phyloP scores from a whole-genome alignment of 2,888 invertebrate genomes.

The Aporophyla nigra region DNA sequence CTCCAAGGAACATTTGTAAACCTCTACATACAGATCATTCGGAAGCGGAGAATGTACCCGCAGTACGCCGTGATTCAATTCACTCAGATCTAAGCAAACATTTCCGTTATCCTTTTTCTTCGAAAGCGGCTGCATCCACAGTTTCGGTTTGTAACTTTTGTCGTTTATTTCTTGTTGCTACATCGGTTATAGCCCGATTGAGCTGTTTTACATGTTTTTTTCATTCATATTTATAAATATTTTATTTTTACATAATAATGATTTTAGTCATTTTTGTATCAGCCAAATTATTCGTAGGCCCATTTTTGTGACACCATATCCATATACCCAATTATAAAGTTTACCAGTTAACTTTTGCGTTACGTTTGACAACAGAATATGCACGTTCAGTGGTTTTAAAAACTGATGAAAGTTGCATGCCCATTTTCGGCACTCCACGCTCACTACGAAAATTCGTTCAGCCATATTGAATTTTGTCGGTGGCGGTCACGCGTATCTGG shows the following conservation, averaged over 20 bases:
- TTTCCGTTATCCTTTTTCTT: conserved; percentile 31
- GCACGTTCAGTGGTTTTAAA: conserved; percentile 5
- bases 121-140: conserved; percentile 2
- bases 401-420: conserved; percentile 22
- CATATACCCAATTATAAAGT: conserved; percentile 36
- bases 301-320: background rate
- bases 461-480: conserved; percentile 46
- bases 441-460: conserved; percentile 5
- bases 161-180: background rate
- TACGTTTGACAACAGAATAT: conserved; percentile 15
- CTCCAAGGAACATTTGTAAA: conserved; percentile 45
- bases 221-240: background rate
- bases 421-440: conserved; percentile 10
- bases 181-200: background rate
- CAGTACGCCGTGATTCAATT: conserved; percentile 46
- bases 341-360: conserved; percentile 1
- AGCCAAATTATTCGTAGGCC: background rate
- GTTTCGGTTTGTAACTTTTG: background rate
- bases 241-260: background rate
- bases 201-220: too few species aligned
- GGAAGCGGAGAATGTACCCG: conserved; percentile 36
- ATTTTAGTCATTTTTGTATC: background rate
- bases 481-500: conserved; percentile 20
- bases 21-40: conserved; percentile 22
- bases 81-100: conserved; percentile 28